Percentiles rank a stretch among this genome's conserved stretches.
Conservation (phyloP, 1,140 invertebrate genomes). For the Calephelis virginiensis region DNA sequence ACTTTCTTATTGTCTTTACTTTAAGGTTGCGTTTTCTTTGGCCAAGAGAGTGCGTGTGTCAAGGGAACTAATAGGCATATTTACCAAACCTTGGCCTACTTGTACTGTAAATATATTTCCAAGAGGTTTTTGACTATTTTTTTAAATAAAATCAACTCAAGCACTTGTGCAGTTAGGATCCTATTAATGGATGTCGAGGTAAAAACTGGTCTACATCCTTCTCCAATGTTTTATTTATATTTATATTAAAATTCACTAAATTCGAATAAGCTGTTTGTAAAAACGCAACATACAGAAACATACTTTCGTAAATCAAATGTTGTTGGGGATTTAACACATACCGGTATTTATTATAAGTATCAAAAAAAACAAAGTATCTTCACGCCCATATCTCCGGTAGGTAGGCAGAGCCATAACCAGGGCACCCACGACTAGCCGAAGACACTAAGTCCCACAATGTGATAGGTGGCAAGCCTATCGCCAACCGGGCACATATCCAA, state of each 20-base stretch:
- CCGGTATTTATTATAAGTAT: too few relatives aligned
- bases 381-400: background rate
- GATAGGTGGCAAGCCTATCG: background rate
- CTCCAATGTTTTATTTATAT: too few relatives aligned
- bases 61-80: constrained; percentile 13
- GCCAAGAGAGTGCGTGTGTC: constrained; percentile 3
- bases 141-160: background rate
- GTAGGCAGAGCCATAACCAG: background rate
- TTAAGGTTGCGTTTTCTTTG: constrained; percentile 6
- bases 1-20: constrained; percentile 1
- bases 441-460: background rate
- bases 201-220: too few relatives aligned
- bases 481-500: background rate
- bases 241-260: too few relatives aligned
- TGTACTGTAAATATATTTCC: background rate
- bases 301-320: too few relatives aligned
- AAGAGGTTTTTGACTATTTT: constrained; percentile 3
- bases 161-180: too few relatives aligned
- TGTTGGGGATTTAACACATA: too few relatives aligned
- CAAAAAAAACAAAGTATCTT: too few relatives aligned
- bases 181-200: too few relatives aligned
- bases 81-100: constrained; percentile 9
- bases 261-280: too few relatives aligned
- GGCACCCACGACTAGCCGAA: too few relatives aligned
- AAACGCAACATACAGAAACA: too few relatives aligned